Evolutionary conservation across 2,888 invertebrate genomes (phyloP), one percentile per base, ranked within the genome.

Genomic region (Lobophora halterata): DNA sequence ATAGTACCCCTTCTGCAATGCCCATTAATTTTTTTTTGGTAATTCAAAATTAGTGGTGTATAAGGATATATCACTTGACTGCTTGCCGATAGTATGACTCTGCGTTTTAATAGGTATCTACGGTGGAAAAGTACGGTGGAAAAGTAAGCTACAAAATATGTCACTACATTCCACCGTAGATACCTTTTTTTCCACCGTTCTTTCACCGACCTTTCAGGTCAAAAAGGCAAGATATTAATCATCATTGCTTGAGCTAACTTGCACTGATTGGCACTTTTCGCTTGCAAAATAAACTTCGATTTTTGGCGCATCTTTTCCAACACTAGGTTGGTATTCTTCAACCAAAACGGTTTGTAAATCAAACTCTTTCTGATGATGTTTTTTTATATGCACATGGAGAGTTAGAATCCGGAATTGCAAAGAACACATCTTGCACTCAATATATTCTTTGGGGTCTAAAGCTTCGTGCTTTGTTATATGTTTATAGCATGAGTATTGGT

Each of bases 381-480:
- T 43, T 5, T 35, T 54, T 32, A 78, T 63, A 18, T 79, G 79
- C 0, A 44, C 35, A 1, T 58, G 63, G 0, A 79, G 38, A 1
- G 65, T 52, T 8, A 61, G 53, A 0, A 71, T 64, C 1, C 59
- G 41, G 29, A 79, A 76, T 32, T 75, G 78, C 1, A 77, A 52
- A 1, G 65, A 57, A 27, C 79, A 79, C 0, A 78, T 41, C 24
- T 79, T 79, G 28, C 79, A 79, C 4, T 64, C 70, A 2, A 77
- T 78, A 26, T 64, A 79, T 1, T 64, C 55, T n/a, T 58, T 72
- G 0, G 67, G 46, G 4, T 78, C 65, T 2, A 79, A 33, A 0
- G 37, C 21, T 4, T 24, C 34, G 5, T 79, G 79, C 11, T 31
- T 38, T 0, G 35, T 3, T 0, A 52, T 49, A 9, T 79, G 79